Conservation (phyloP, 2,888 invertebrate species). For the Drosophila fulvimacula region DNA sequence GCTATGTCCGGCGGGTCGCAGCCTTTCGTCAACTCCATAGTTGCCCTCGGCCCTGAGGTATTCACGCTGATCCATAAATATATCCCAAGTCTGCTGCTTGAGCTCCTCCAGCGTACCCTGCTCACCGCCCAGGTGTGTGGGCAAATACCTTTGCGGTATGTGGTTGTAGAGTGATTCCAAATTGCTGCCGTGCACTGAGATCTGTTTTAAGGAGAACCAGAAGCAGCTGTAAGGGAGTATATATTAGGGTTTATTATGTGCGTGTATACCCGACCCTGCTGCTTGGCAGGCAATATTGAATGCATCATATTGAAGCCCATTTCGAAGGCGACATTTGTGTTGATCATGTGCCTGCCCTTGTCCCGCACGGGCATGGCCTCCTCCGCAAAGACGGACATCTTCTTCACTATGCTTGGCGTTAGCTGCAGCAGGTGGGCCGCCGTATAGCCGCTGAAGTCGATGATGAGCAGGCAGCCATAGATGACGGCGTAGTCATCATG, state of each 20-base stretch:
- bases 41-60: conserved; percentile 71
- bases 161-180: conserved; percentile 86
- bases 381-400: conserved; percentile 86
- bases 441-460: conserved; percentile 86
- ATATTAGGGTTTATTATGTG: no score
- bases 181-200: conserved; percentile 86
- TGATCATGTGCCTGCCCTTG: conserved; percentile 86
- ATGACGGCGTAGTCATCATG: conserved; percentile 87
- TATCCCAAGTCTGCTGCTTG: conserved; percentile 50
- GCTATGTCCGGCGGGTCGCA: conserved; percentile 62
- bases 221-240: not conserved
- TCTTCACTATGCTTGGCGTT: conserved; percentile 87
- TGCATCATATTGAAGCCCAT: conserved; percentile 86
- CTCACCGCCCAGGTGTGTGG: conserved; percentile 88
- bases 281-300: conserved; percentile 87
- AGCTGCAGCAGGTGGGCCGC: conserved; percentile 86
- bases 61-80: conserved; percentile 52
- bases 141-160: conserved; percentile 87
- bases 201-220: conserved; percentile 77
- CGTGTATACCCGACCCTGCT: conserved; percentile 86
- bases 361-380: conserved; percentile 88
- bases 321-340: conserved; percentile 87
- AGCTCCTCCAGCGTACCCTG: conserved; percentile 85
- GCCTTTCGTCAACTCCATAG: conserved; percentile 72
- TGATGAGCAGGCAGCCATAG: conserved; percentile 85